Evolutionary conservation across 2,113 vertebrate species (phyloP), one percentile per base, ranked within the genome.

Genomic region (Lamprologus sp.): DNA sequence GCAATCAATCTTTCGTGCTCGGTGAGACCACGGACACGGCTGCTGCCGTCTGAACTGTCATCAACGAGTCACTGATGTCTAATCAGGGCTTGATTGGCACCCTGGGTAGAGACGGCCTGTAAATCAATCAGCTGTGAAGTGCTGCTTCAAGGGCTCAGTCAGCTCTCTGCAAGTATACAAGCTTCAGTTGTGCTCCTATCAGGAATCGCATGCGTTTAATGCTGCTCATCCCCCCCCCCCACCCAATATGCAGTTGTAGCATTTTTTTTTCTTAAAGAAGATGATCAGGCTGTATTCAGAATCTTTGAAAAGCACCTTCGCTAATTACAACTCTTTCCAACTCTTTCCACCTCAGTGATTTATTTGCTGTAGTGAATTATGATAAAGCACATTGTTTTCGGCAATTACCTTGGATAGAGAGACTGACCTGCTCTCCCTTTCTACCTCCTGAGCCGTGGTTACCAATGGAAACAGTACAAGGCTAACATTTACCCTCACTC

Each of bases 31-130:
- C 21, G 81, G 90, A 85, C 89, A 80, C 4, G 75, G 79, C 89
- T 85, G 90, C 90, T 70, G 85, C 89, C n/a, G 54, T 70, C 86
- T 90, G 60, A 91, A 91, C 87, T 84, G 12, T 92, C 93, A 93
- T 92, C 94, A 93, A 12, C 47, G 40, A 90, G 89, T 89, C 89
- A 84, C 79, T 65, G 81, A 84, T 86, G 92, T 91, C 92, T 95
- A 95, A 94, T 96, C 94, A 94, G 92, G 81, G 85, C 87, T 81
- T 96, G 95, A 96, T 96, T 96, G 93, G 94, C 94, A 92, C 93
- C 94, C 94, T 70, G 90, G 89, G 88, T 81, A 68, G 91, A 93
- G 83, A 70, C 70, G 73, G 90, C 89, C 93, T 91, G 91, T 90
- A 91, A 94, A 94, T 93, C 93, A 95, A 92, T 93, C 92, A 93